Conservation (phyloP, 2,113 vertebrate species). For the Panurus biarmicus region DNA sequence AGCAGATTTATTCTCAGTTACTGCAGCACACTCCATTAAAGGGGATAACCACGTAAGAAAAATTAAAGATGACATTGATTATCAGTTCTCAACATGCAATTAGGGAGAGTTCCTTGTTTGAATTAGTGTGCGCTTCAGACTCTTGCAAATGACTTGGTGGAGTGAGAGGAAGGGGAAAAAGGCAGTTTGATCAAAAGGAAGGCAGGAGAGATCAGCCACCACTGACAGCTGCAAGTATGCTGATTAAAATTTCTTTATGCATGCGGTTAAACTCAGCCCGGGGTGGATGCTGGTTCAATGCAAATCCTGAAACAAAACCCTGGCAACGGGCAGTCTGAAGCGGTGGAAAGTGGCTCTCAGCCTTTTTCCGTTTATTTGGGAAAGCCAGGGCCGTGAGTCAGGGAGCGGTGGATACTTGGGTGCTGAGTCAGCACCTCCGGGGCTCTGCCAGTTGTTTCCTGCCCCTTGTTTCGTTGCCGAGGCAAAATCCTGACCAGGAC, state of each 20-base stretch:
- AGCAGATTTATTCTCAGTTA: constrained; percentile 37
- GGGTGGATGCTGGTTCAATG: background rate
- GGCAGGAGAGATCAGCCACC: background rate
- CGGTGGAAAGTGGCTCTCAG: background rate
- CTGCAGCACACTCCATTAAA: constrained; percentile 9
- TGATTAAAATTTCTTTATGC: constrained; percentile 9
- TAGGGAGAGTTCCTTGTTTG: background rate
- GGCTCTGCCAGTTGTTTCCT: background rate
- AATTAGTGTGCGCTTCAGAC: background rate
- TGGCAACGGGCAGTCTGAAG: background rate
- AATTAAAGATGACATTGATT: constrained; percentile 21
- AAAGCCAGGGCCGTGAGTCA: background rate
- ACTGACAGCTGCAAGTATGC: background rate
- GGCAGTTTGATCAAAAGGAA: background rate
- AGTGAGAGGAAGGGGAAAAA: background rate
- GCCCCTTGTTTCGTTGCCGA: background rate
- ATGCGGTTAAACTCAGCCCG: background rate
- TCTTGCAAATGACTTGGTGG: background rate
- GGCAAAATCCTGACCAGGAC: background rate
- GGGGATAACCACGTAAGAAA: background rate
- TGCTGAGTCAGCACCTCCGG: constrained; percentile 32
- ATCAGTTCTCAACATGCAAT: background rate
- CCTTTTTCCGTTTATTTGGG: background rate
- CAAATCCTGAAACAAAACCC: background rate
- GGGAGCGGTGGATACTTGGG: background rate